phyloP scores from a whole-genome alignment of 1,140 invertebrate species.

The Leptestheria dahalacensis region DNA sequence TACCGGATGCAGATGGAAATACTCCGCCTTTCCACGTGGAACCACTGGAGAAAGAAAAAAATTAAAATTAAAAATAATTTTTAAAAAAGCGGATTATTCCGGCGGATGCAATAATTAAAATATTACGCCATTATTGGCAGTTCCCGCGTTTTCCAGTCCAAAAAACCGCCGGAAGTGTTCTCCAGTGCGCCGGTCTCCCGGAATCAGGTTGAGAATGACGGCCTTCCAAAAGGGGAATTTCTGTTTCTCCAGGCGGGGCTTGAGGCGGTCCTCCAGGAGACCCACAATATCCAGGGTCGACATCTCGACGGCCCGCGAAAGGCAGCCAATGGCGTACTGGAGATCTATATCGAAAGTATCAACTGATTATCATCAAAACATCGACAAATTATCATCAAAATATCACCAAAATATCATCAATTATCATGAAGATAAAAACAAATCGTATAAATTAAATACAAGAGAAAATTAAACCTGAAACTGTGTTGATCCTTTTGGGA shows the following conservation, averaged over 20 bases:
- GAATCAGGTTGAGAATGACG: neutral
- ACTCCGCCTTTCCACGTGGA: neutral
- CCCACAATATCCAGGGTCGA: neutral
- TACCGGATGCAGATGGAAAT: neutral
- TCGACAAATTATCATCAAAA: neutral
- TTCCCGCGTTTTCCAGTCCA: neutral
- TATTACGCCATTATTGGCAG: neutral
- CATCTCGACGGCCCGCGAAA: neutral
- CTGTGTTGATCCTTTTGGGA: neutral
- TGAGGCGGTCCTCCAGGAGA: neutral
- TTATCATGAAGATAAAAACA: neutral
- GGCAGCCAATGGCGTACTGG: neutral
- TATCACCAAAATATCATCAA: neutral
- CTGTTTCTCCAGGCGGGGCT: neutral
- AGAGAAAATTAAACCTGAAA: neutral
- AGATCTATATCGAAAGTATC: neutral
- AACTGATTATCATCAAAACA: neutral
- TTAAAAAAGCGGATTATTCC: too few relatives aligned
- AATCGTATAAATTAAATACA: neutral
- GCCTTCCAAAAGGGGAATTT: neutral
- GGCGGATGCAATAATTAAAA: too few relatives aligned
- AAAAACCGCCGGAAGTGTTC: neutral
- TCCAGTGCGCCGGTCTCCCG: neutral
- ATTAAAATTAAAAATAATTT: neutral
- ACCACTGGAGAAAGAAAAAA: constrained; percentile 8